Evolutionary conservation across 2,888 invertebrate genomes (phyloP).

Genomic region (Bedellia somnulentella): DNA sequence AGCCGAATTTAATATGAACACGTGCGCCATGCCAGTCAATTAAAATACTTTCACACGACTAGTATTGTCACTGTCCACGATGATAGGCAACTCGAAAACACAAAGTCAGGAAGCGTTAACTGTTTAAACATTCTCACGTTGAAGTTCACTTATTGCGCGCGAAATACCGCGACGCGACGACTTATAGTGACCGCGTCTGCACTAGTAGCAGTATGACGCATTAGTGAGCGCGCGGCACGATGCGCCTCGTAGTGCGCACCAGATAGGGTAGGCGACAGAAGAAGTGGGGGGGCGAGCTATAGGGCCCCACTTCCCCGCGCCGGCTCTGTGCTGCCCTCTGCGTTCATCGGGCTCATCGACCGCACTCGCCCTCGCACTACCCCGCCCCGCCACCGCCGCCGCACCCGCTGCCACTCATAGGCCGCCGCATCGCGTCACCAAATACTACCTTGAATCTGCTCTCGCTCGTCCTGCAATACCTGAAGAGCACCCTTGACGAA

Average conservation of each 20-base stretch:
- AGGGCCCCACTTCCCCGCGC: slow-evolving; percentile 28
- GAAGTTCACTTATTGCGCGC: slow-evolving; percentile 53
- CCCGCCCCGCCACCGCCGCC: slow-evolving; percentile 18
- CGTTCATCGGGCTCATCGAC: slow-evolving; percentile 58
- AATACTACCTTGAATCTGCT: neutral
- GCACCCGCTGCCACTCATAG: slow-evolving; percentile 6
- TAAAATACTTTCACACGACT: neutral
- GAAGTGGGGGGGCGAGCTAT: slow-evolving; percentile 23
- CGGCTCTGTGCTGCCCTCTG: slow-evolving; percentile 50
- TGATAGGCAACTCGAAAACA: slow-evolving; percentile 14
- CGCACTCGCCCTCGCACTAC: slow-evolving; percentile 46
- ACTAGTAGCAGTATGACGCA: slow-evolving; percentile 49
- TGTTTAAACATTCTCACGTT: slow-evolving; percentile 19
- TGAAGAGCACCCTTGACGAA: no score
- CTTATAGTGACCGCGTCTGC: slow-evolving; percentile 30
- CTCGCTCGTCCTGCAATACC: neutral
- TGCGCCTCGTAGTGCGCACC: slow-evolving; percentile 37
- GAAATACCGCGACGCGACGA: slow-evolving; percentile 20
- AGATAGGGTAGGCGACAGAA: slow-evolving; percentile 21
- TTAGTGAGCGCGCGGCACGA: slow-evolving; percentile 58
- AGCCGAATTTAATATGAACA: slow-evolving; percentile 24
- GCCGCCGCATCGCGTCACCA: slow-evolving; percentile 2
- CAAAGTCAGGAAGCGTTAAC: slow-evolving; percentile 7
- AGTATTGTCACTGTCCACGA: slow-evolving; percentile 36
- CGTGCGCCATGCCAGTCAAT: slow-evolving; percentile 31